A percentile compares a stretch with the other conserved stretches of the same genome.
Conservation (phyloP, 2,888 invertebrate species). For the Vesta saturnalis region DNA sequence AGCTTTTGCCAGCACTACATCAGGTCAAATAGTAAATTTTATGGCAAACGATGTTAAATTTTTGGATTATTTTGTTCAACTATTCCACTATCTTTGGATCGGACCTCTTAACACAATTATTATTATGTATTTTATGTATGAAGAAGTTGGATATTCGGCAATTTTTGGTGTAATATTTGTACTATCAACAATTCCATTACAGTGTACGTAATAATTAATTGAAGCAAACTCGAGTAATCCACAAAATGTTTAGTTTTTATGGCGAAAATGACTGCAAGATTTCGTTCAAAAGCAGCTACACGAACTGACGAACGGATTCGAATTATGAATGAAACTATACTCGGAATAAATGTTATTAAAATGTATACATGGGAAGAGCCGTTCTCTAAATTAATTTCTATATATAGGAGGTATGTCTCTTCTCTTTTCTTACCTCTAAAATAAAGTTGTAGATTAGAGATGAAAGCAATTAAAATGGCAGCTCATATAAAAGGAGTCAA, state of each 20-base stretch:
- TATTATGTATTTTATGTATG: constrained; percentile 79
- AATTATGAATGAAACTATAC: constrained; percentile 90
- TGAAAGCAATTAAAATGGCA: constrained; percentile 58
- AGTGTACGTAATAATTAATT: constrained; percentile 59
- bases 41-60: constrained; percentile 95
- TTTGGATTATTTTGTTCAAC: constrained; percentile 84
- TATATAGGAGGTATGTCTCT: constrained; percentile 68
- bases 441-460: constrained; percentile 61
- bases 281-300: constrained; percentile 79
- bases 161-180: constrained; percentile 68
- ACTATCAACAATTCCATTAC: constrained; percentile 62
- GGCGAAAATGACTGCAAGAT: constrained; percentile 79
- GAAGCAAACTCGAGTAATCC: constrained; percentile 32
- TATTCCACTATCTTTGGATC: constrained; percentile 84
- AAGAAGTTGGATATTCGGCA: constrained; percentile 68
- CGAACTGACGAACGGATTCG: constrained; percentile 87
- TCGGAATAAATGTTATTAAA: constrained; percentile 85
- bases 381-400: constrained; percentile 79
- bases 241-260: constrained; percentile 55
- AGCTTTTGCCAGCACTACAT: constrained; percentile 79
- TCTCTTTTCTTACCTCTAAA: neutral
- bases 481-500: constrained; percentile 67
- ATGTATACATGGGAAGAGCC: constrained; percentile 88
- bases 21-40: constrained; percentile 85
- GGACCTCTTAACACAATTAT: constrained; percentile 82